Conservation (phyloP, 2,113 vertebrate genomes). For the Orientallactaga bullata region DNA sequence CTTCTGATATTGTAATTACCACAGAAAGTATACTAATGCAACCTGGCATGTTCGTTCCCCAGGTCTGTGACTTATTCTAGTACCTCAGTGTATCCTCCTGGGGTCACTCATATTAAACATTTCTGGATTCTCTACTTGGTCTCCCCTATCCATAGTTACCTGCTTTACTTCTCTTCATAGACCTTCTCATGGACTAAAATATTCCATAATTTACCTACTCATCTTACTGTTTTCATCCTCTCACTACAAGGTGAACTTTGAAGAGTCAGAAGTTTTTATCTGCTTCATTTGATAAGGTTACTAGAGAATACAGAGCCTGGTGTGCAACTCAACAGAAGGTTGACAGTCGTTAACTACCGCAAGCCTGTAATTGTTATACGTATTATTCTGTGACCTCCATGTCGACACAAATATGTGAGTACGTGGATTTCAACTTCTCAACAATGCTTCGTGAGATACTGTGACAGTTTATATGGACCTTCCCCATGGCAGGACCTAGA, state of each 20-base stretch:
- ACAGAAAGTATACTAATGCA: not conserved
- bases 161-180: not conserved
- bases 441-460: not conserved
- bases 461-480: no score
- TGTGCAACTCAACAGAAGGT: not conserved
- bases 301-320: not conserved
- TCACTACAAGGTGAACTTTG: not conserved
- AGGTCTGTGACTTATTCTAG: not conserved
- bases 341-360: not conserved
- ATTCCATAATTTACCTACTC: not conserved
- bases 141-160: not conserved
- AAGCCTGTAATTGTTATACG: rapidly evolving
- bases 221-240: not conserved
- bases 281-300: not conserved
- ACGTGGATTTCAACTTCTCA: not conserved
- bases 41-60: not conserved
- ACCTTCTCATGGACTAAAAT: not conserved
- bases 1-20: not conserved
- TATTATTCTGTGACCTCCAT: not conserved
- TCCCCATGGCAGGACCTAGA: no score
- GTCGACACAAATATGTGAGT: not conserved
- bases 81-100: not conserved
- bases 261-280: not conserved
- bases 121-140: no score
- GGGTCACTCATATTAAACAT: not conserved